Conservation (phyloP, 2,797 vertebrate genomes). For the Argyrosomus regius region DNA sequence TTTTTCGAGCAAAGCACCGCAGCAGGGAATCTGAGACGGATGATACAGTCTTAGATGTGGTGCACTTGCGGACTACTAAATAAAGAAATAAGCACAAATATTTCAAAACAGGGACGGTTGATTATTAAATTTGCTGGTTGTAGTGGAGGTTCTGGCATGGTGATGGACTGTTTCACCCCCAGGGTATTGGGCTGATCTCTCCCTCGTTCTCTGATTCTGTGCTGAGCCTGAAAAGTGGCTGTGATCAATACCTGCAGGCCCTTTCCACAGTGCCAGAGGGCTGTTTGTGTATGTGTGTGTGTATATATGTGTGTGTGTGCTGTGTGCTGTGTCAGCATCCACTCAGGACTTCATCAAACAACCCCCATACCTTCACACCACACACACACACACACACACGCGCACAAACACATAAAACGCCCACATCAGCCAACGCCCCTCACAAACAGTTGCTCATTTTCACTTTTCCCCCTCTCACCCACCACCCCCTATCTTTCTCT, state of each 20-base stretch:
- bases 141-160: conserved; percentile 43
- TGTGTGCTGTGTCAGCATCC: conserved; percentile 83
- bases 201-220: conserved; percentile 66
- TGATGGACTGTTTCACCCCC: conserved; percentile 56
- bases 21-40: conserved; percentile 3
- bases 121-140: conserved; percentile 50
- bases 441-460: conserved; percentile 69
- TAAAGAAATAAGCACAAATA: conserved; percentile 31
- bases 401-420: conserved; percentile 41
- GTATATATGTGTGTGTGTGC: conserved; percentile 15
- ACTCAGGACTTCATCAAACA: conserved; percentile 85
- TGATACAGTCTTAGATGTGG: conserved; percentile 39
- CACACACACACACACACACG: conserved; percentile 1
- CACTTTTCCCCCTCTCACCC: conserved; percentile 48
- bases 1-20: conserved; percentile 34
- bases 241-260: conserved; percentile 86
- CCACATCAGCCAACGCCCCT: conserved; percentile 53
- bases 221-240: conserved; percentile 81
- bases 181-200: conserved; percentile 42
- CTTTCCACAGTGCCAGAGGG: conserved; percentile 75
- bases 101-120: conserved; percentile 34
- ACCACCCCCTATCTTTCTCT: neutral
- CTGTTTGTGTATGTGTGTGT: conserved; percentile 58
- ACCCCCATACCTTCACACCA: conserved; percentile 48
- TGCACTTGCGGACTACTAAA: conserved; percentile 28